These are phyloP conservation scores for Rhinatrema bivittatum DNA, from an alignment of 2,797 vertebrate species.

Conservation along the genomic window DNA sequence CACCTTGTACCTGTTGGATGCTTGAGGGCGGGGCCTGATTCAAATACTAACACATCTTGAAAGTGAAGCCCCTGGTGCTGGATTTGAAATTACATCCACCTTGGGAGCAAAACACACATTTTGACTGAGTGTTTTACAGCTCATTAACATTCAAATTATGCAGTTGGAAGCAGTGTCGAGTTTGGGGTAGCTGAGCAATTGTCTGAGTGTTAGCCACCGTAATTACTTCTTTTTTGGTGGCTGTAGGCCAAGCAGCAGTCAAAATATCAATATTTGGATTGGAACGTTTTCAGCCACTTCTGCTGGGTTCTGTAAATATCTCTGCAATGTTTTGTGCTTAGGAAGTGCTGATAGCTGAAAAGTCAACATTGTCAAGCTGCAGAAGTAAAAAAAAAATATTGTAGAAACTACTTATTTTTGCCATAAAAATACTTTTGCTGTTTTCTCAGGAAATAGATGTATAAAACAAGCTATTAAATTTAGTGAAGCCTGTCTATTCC, in stretches of 20 bases:
- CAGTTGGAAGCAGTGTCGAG: constrained; percentile 8
- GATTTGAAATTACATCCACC: constrained; percentile 13
- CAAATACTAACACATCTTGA: constrained; percentile 9
- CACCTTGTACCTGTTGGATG: too few species aligned
- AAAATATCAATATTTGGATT: constrained; percentile 9
- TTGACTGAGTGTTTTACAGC: constrained; percentile 5
- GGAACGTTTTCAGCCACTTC: constrained; percentile 1
- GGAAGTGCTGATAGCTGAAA: too few species aligned
- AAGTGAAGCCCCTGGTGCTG: constrained; percentile 1
- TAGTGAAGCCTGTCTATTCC: too few species aligned
- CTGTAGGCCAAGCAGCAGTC: constrained; percentile 5
- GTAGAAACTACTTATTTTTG: too few species aligned
- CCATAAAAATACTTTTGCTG: too few species aligned
- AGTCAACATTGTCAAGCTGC: too few species aligned
- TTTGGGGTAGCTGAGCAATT: constrained; percentile 8
- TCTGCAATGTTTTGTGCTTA: too few species aligned
- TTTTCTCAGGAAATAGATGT: too few species aligned
- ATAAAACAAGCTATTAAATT: too few species aligned
- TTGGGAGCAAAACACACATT: constrained; percentile 11
- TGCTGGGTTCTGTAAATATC: constrained; percentile 3
- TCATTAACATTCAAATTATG: constrained; percentile 21
- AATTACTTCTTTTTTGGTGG: constrained; percentile 9
- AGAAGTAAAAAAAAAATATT: too few species aligned
- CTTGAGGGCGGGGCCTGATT: not conserved
- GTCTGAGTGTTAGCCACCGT: constrained; percentile 4